phyloP scores from a whole-genome alignment of 2,113 vertebrate species.

The Geococcyx californianus region DNA sequence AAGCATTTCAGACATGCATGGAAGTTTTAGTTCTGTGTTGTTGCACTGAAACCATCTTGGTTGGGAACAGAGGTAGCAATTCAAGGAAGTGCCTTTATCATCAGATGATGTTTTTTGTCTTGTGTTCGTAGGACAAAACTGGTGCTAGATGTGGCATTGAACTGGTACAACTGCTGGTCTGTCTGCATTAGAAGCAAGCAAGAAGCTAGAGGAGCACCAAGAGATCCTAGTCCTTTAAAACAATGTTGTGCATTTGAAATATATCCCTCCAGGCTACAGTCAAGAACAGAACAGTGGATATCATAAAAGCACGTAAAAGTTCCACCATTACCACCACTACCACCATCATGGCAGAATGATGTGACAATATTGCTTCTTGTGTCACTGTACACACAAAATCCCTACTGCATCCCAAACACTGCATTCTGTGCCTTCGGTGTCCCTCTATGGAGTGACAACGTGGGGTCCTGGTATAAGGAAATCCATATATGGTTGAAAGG shows the following conservation, averaged over 20 bases:
- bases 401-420: not conserved
- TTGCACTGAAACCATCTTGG: not conserved
- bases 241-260: not conserved
- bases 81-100: not conserved
- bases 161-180: not conserved
- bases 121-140: not conserved
- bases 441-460: not conserved
- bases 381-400: not conserved
- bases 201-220: not conserved
- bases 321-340: not conserved
- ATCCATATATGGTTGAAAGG: not conserved
- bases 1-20: not conserved
- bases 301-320: not conserved
- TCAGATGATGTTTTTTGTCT: not conserved
- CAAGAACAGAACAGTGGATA: not conserved
- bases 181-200: not conserved
- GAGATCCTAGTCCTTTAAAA: not conserved
- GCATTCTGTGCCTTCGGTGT: not conserved
- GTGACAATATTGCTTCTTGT: not conserved
- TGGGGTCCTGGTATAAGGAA: not conserved
- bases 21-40: not conserved
- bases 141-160: not conserved
- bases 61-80: not conserved
- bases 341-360: not conserved
- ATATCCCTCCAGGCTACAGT: not conserved